phyloP scores from a whole-genome alignment of 2,113 vertebrate genomes.

The western clawed frog (Xenopus tropicalis) region DNA sequence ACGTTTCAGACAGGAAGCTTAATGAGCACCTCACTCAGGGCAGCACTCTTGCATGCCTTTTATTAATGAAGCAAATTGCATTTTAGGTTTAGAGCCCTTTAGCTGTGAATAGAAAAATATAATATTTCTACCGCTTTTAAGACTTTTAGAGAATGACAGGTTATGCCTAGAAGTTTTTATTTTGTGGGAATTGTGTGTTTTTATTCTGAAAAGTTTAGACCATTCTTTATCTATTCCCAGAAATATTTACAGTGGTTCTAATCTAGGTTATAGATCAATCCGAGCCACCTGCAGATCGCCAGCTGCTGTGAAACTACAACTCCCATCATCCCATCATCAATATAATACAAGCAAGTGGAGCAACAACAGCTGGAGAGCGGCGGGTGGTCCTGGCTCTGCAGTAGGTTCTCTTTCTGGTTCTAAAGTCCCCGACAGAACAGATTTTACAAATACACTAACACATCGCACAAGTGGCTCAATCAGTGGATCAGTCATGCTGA shows the following conservation, averaged over 20 bases:
- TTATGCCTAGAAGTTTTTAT: no score
- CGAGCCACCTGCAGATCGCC: neutral
- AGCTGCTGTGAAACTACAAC: neutral
- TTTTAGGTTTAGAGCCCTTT: no score
- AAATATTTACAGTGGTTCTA: neutral
- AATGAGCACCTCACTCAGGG: no score
- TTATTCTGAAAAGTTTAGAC: neutral
- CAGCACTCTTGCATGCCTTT: no score
- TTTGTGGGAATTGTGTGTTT: no score
- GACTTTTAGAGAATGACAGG: no score
- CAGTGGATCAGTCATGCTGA: constrained; percentile 1
- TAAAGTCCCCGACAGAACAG: neutral
- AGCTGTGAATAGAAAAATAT: no score
- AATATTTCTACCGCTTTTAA: no score
- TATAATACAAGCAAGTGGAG: neutral
- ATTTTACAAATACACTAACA: constrained; percentile 1
- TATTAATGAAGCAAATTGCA: no score
- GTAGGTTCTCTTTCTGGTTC: neutral
- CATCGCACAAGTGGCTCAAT: neutral
- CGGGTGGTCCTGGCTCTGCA: neutral
- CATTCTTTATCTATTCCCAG: neutral
- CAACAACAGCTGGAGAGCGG: neutral
- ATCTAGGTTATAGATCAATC: neutral
- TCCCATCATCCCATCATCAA: neutral
- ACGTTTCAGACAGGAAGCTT: no score